phyloP scores from a whole-genome alignment of 2,113 vertebrate genomes.

The Triplophysa dalaica region DNA sequence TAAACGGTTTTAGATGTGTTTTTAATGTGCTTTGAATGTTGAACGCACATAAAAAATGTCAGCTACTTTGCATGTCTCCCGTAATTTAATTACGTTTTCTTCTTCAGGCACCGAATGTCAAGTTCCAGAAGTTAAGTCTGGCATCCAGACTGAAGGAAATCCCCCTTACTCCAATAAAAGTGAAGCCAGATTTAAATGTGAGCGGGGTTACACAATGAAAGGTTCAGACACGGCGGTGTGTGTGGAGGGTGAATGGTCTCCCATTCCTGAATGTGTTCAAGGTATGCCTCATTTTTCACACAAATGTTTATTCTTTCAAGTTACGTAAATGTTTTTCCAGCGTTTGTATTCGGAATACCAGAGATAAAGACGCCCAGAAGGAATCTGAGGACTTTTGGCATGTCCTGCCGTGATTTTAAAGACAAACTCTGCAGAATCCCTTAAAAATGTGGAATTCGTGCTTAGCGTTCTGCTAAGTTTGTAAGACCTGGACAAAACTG shows the following conservation, averaged over 20 bases:
- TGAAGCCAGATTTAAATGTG: constrained; percentile 1
- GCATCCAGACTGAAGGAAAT: not conserved
- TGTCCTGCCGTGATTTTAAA: not conserved
- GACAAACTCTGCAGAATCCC: no score
- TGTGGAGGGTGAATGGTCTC: constrained; percentile 8
- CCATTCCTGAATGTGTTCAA: constrained; percentile 5
- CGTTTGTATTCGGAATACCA: not conserved
- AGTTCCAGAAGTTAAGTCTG: not conserved
- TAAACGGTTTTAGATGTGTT: no score
- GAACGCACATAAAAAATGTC: no score
- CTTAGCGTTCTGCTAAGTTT: not conserved
- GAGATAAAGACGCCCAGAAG: not conserved
- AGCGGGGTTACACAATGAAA: constrained; percentile 2
- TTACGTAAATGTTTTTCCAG: not conserved
- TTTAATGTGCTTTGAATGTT: no score
- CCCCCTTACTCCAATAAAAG: not conserved
- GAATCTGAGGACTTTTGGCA: no score
- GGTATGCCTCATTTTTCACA: not conserved
- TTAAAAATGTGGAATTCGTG: no score
- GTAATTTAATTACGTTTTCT: not conserved
- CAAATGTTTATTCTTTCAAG: no score
- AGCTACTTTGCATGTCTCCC: no score
- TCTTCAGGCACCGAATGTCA: constrained; percentile 5
- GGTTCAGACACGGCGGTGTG: not conserved
- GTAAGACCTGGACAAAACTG: no score